Conservation (phyloP, 2,888 invertebrate species). For the Anoplius nigerrimus region DNA sequence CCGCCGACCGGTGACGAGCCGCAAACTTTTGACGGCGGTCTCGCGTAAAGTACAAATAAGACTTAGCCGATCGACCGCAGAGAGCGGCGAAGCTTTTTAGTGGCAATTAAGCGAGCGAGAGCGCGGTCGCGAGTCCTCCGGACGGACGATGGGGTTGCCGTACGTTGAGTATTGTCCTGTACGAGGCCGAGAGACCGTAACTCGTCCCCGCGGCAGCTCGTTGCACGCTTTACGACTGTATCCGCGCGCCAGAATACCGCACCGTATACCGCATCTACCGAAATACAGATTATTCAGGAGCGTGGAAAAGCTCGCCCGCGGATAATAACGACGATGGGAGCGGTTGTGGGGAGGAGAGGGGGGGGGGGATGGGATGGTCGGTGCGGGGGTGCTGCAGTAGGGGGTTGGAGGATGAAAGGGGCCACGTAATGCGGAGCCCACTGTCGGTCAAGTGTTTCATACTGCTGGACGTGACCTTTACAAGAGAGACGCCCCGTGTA, state of each 20-base stretch:
- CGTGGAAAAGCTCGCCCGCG: not conserved
- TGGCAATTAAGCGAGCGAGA: too few relatives aligned
- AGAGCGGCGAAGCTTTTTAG: too few relatives aligned
- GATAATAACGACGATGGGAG: not conserved
- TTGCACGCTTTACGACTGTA: slow-evolving; percentile 28
- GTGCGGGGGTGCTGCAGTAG: not conserved
- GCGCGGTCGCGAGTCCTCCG: too few relatives aligned
- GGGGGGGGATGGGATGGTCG: slow-evolving; percentile 6
- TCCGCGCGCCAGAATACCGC: not conserved
- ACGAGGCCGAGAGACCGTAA: not conserved
- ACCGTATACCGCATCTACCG: not conserved
- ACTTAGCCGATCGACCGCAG: too few relatives aligned
- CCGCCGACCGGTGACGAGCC: too few relatives aligned
- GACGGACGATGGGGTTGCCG: too few relatives aligned
- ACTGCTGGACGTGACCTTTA: slow-evolving; percentile 42
- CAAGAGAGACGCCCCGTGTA: slow-evolving; percentile 22
- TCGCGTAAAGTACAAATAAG: too few relatives aligned
- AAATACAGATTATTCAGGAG: not conserved
- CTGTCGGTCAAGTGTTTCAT: slow-evolving; percentile 43
- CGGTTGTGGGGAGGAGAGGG: not conserved
- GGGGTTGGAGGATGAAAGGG: slow-evolving; percentile 31
- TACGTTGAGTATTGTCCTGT: not conserved
- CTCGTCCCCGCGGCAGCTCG: slow-evolving; percentile 17
- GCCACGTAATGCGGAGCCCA: slow-evolving; percentile 8
- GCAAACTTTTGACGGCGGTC: too few relatives aligned